Base-by-base conservation (phyloP, 2,797 vertebrate species). In the Trematomus bernacchii region DNA sequence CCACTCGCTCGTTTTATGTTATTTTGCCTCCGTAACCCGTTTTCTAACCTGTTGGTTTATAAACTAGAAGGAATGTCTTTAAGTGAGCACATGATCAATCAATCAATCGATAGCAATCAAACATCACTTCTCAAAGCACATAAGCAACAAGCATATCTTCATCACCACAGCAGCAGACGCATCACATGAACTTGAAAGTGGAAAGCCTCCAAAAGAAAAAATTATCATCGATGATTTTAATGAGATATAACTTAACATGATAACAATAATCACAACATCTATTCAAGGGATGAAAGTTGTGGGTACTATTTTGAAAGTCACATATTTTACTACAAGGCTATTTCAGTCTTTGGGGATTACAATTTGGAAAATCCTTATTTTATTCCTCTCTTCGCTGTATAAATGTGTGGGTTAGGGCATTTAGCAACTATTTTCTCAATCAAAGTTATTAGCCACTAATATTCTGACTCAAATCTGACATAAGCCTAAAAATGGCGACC, bases 301-400 rank as follows among this genome's bases (percentile, higher is more conserved):
- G 42, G 15, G 10, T 47, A 46, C 33, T 33, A 33, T 33, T 52
- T 23, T 65, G n/a, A 9, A 63, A 27, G 18, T 4, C 3, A 1
- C 51, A 62, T 30, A 30, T 50, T 50, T 68, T 64, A 70, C 23
- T 51, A 52, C 50, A n/a, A 14, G 21, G 18, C 10, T 51, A 37
- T 51, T 51, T 70, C 46, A 59, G 12, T 37, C n/a, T 11, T 44
- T 4, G 0, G 15, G n/a, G 46, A 33, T 7, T 58, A 48, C 18
- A 63, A 44, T 19, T 54, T n/a, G 15, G 10, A 67, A 67, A 67
- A 37, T 7, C 44, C 64, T 4, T 51, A 21, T 44, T 37, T n/a
- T 33, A 12, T 18, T n/a, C n/a, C 7, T 60, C 16, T 27, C 16
- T 57, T 5, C 1, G 0, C 53, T 6, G 19, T 1, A 19, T 11